Evolutionary conservation across 2,797 vertebrate genomes (phyloP).

Genomic region (Kryptolebias ocellatus): DNA sequence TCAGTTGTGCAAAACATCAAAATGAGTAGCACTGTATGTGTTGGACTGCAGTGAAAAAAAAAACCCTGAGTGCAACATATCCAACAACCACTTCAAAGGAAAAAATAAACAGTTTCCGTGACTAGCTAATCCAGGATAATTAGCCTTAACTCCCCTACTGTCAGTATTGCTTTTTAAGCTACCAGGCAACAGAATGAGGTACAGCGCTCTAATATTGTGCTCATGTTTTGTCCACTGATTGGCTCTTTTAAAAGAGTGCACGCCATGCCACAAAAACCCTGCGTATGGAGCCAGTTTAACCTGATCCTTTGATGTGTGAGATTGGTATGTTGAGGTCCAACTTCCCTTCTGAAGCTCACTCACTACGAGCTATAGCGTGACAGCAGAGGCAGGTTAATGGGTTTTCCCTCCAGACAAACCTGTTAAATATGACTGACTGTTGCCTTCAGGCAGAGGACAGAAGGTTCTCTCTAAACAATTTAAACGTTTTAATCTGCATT

Average conservation of each 20-base stretch:
- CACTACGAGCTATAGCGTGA: slow-evolving; percentile 61
- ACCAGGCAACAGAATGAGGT: slow-evolving; percentile 15
- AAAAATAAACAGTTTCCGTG: slow-evolving; percentile 19
- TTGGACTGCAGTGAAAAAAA: slow-evolving; percentile 4
- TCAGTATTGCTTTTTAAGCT: slow-evolving; percentile 6
- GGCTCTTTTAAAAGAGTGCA: slow-evolving; percentile 12
- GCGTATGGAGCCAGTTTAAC: slow-evolving; percentile 56
- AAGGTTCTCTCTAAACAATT: slow-evolving; percentile 42
- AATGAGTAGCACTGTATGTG: slow-evolving; percentile 3
- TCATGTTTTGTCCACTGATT: slow-evolving; percentile 1
- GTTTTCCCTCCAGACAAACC: slow-evolving; percentile 56
- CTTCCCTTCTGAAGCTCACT: slow-evolving; percentile 48
- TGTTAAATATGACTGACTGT: slow-evolving; percentile 56
- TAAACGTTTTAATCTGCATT: slow-evolving; percentile 28
- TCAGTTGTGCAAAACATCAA: neutral
- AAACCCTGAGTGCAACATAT: slow-evolving; percentile 32
- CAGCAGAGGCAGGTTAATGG: slow-evolving; percentile 71
- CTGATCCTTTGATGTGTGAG: slow-evolving; percentile 61
- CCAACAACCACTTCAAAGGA: slow-evolving; percentile 56
- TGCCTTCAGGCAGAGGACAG: slow-evolving; percentile 39
- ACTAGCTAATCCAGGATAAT: slow-evolving; percentile 41
- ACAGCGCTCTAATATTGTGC: slow-evolving; percentile 12
- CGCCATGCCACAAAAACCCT: neutral
- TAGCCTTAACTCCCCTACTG: slow-evolving; percentile 7
- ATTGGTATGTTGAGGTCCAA: slow-evolving; percentile 56